Evolutionary conservation across 2,797 vertebrate species (phyloP).

Genomic region (Oryzias sinensis): DNA sequence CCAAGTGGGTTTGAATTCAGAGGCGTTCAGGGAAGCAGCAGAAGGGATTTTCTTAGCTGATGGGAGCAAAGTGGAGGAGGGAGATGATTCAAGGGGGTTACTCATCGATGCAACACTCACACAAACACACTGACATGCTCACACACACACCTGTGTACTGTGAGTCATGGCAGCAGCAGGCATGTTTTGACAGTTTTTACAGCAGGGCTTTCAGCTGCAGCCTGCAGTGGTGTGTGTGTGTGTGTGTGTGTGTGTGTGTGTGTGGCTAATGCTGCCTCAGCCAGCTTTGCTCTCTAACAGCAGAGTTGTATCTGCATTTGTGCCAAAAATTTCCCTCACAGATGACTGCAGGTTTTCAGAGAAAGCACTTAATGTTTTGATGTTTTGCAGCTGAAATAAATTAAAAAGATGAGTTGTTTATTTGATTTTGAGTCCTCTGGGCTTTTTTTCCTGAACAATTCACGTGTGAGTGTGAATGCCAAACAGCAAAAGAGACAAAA

Average conservation of each 20-base stretch:
- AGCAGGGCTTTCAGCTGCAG: constrained; percentile 34
- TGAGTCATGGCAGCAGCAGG: constrained; percentile 51
- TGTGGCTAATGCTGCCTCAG: constrained; percentile 38
- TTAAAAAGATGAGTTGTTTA: too few species aligned
- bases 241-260: constrained; percentile 21
- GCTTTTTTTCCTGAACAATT: too few species aligned
- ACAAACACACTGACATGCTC: constrained; percentile 22
- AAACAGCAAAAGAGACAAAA: too few species aligned
- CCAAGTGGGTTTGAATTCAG: background rate
- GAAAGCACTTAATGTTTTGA: background rate
- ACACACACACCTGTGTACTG: constrained; percentile 42
- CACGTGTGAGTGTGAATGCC: too few species aligned
- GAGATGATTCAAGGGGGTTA: constrained; percentile 36
- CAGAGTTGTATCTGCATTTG: constrained; percentile 26
- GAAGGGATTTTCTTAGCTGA: constrained; percentile 33
- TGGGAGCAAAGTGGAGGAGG: constrained; percentile 33
- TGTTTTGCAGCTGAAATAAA: background rate
- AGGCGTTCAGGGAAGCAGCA: background rate
- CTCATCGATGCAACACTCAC: constrained; percentile 35
- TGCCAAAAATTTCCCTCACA: constrained; percentile 24
- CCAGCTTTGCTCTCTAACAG: constrained; percentile 5
- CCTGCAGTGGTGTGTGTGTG: constrained; percentile 2
- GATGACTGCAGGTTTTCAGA: constrained; percentile 31
- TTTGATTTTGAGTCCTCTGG: too few species aligned
- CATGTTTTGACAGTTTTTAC: constrained; percentile 44